phyloP scores from a whole-genome alignment of 2,888 invertebrate species.

The Hypselothyrea guttata region DNA sequence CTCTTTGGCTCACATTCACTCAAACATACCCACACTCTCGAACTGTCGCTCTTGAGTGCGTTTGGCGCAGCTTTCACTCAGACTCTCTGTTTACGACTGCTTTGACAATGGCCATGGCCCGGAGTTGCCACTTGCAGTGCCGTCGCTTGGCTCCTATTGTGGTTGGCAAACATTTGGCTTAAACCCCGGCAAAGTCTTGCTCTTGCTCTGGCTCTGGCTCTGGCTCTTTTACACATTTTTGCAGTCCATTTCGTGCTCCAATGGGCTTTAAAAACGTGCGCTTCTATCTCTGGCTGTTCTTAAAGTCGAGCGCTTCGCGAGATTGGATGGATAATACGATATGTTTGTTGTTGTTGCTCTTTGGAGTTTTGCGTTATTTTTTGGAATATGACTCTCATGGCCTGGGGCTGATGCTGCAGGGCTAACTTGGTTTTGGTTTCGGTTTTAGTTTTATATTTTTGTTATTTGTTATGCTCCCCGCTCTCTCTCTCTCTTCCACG shows the following conservation, averaged over 20 bases:
- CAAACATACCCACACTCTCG: not conserved
- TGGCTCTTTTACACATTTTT: constrained; percentile 4
- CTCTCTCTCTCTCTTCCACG: constrained; percentile 7
- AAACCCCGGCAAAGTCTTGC: constrained; percentile 34
- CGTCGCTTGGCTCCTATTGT: constrained; percentile 21
- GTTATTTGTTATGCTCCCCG: constrained; percentile 11
- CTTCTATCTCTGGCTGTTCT: constrained; percentile 24
- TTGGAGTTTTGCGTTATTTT: constrained; percentile 17
- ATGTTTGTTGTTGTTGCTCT: constrained; percentile 22
- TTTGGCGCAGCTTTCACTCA: constrained; percentile 12
- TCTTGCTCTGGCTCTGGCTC: not conserved
- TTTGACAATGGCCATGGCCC: constrained; percentile 39
- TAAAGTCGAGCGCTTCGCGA: constrained; percentile 42
- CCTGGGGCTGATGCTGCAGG: constrained; percentile 11
- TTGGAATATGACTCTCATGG: constrained; percentile 18
- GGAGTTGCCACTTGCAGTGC: not conserved
- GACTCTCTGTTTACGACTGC: constrained; percentile 25
- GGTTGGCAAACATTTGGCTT: constrained; percentile 41
- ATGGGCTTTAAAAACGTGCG: constrained; percentile 54
- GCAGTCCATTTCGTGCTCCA: constrained; percentile 60
- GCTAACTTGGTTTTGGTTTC: constrained; percentile 32
- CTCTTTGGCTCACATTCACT: not conserved
- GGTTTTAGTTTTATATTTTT: constrained; percentile 54
- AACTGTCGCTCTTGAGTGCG: constrained; percentile 54
- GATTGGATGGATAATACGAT: constrained; percentile 37